Evolutionary conservation across 2,797 vertebrate species (phyloP).

Genomic region (Yasuhikotakia modesta): DNA sequence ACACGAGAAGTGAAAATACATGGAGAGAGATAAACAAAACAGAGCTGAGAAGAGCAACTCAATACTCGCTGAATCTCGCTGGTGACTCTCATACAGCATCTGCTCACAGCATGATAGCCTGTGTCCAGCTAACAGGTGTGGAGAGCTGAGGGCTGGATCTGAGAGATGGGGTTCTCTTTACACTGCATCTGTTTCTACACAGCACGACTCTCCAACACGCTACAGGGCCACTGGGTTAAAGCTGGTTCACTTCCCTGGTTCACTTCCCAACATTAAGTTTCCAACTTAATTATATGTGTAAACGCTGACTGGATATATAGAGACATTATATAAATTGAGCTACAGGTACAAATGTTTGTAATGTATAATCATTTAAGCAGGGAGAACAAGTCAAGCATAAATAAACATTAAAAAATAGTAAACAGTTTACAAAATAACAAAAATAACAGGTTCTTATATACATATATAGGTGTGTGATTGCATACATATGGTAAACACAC

Average conservation of each 20-base stretch:
- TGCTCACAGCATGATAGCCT: slow-evolving; percentile 25
- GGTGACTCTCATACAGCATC: slow-evolving; percentile 21
- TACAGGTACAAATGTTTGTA: too few relatives aligned
- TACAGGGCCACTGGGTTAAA: slow-evolving; percentile 17
- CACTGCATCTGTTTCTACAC: slow-evolving; percentile 58
- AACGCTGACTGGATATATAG: neutral
- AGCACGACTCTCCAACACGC: neutral
- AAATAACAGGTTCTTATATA: too few relatives aligned
- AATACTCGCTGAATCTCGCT: slow-evolving; percentile 5
- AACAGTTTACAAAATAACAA: too few relatives aligned
- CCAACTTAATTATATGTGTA: neutral
- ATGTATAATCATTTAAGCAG: too few relatives aligned
- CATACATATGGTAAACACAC: too few relatives aligned
- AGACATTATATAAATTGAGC: too few relatives aligned
- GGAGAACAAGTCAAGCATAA: too few relatives aligned
- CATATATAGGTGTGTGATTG: too few relatives aligned
- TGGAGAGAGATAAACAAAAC: slow-evolving; percentile 21
- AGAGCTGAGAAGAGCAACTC: slow-evolving; percentile 9
- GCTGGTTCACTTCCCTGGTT: slow-evolving; percentile 16
- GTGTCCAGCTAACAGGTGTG: slow-evolving; percentile 63
- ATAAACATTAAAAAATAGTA: too few relatives aligned
- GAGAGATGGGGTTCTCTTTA: slow-evolving; percentile 52
- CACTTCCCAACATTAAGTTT: slow-evolving; percentile 13
- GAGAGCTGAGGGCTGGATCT: slow-evolving; percentile 35
- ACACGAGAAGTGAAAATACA: neutral